Base-by-base conservation (phyloP, 2,888 invertebrate genomes). In the Apamea monoglypha region DNA sequence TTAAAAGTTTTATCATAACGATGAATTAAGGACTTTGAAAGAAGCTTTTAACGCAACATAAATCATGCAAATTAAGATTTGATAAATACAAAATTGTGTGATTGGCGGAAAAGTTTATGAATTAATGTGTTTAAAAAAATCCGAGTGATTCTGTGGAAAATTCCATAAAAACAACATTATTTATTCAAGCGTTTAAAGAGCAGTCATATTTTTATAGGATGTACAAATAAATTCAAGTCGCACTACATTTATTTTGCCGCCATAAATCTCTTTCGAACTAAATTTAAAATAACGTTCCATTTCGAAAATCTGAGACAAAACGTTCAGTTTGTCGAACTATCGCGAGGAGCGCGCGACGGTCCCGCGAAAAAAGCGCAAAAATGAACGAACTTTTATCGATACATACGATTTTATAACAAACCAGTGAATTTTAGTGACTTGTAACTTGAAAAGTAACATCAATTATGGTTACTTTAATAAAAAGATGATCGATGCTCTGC, bases 271-370 rank as follows among this genome's bases (percentile, higher is more conserved):
- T 84, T 76, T 40, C 73, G 68, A 70, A 86, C 84, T 84, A 86
- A 84, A 85, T 89, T 88, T 84, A 86, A 90, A 85, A 76, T 84
- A 81, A 87, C 82, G 83, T 86, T 74, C 80, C 82, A 84, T 83
- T 88, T 90, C 71, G 59, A 83, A 88, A 85, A 87, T 70, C 70
- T 63, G 50, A 78, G 21, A 79, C 73, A 78, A 76, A 80, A 79
- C 76, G 67, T 84, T 85, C 83, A 90, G 87, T 90, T 81, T 77
- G 72, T 64, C 70, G 78, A 81, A 79, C 16, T 71, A 71, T 66
- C 73, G 67, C 74, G 76, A 71, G 32, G 82, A 74, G 80, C 82
- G 76, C 80, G 83, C 86, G 76, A 76, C 78, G 59, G 12, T 77
- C 66, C 56, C 74, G 63, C 78, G 71, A 74, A 83, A 74, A 71